Evolutionary conservation across 2,113 vertebrate genomes (phyloP).

Genomic region (Hemibagrus wyckioides): DNA sequence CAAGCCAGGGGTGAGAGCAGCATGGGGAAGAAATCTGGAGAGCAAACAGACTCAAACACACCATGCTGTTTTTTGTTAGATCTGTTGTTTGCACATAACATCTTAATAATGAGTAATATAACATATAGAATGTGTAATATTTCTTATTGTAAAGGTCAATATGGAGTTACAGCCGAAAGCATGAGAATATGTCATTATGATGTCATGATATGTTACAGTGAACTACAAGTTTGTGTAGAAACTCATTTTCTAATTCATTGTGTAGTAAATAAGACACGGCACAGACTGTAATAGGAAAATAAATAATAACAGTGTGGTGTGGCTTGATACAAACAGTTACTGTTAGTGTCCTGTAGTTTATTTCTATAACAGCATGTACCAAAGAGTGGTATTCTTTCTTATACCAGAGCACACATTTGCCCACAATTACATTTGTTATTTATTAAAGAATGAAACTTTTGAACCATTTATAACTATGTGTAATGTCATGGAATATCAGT

Average conservation of each 20-base stretch:
- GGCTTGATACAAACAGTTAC: neutral
- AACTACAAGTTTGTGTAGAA: neutral
- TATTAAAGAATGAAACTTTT: neutral
- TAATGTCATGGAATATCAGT: neutral
- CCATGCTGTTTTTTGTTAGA: neutral
- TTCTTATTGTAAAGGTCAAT: neutral
- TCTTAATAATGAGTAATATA: neutral
- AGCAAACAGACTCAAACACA: neutral
- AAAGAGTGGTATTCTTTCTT: neutral
- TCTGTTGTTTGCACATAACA: neutral
- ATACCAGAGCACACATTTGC: neutral
- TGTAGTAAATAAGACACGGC: neutral
- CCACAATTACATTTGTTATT: neutral
- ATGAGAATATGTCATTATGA: neutral
- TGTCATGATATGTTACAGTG: neutral
- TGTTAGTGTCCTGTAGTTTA: neutral
- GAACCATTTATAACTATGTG: neutral
- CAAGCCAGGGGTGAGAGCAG: neutral
- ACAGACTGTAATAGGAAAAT: neutral
- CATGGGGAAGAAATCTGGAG: neutral
- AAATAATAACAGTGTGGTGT: neutral
- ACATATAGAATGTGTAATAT: neutral
- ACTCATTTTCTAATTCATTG: neutral
- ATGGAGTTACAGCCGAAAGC: neutral
- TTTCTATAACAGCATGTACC: neutral